These are phyloP conservation scores for Amiota minor DNA, from an alignment of 2,888 invertebrate species.

Conservation along the genomic window DNA sequence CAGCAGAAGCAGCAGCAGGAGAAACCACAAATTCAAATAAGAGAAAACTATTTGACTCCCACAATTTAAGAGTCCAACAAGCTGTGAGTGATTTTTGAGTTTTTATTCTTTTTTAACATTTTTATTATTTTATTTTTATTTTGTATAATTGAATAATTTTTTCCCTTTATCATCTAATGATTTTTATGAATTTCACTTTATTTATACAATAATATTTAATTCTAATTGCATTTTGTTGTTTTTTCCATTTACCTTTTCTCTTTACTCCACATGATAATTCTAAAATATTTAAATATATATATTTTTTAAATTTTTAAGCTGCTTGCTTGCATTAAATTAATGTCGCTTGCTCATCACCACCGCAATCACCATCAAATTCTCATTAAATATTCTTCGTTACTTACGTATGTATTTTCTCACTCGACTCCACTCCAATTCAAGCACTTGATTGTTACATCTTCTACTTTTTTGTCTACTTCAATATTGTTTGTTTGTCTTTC, in stretches of 20 bases:
- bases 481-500: background rate
- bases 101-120: background rate
- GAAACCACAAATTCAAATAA: background rate
- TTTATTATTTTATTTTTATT: slow-evolving; percentile 19
- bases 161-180: slow-evolving; percentile 4
- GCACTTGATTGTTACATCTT: background rate
- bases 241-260: slow-evolving; percentile 37
- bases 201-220: no score
- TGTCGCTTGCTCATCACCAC: no score
- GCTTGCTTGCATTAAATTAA: no score
- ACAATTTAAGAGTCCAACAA: slow-evolving; percentile 14
- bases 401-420: background rate
- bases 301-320: no score
- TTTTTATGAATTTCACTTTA: slow-evolving; percentile 25
- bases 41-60: background rate
- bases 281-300: background rate
- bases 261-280: background rate
- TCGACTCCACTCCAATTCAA: background rate
- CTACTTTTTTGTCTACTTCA: background rate
- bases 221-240: slow-evolving; percentile 28
- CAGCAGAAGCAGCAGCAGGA: background rate
- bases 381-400: background rate
- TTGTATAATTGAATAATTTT: slow-evolving; percentile 6
- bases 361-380: background rate
- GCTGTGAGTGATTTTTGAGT: slow-evolving; percentile 5